These are phyloP conservation scores for Darevskia mixta DNA, from an alignment of 2,797 vertebrate genomes.

Conservation along the genomic window DNA sequence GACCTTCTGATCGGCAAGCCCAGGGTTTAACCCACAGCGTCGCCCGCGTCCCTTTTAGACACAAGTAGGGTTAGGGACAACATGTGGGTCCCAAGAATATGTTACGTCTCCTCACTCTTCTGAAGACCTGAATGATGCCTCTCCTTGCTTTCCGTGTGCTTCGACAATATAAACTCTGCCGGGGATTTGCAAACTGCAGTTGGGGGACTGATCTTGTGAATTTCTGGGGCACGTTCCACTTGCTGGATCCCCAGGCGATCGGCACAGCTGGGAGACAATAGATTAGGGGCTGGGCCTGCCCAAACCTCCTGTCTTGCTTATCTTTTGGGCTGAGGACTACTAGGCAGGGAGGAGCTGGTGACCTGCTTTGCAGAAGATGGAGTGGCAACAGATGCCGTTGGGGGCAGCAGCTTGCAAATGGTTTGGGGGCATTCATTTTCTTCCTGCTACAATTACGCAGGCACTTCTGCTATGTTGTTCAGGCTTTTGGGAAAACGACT, in stretches of 20 bases:
- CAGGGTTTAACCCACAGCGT: no score
- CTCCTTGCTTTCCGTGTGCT: neutral
- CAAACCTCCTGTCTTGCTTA: constrained; percentile 19
- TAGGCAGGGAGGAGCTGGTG: constrained; percentile 2
- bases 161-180: no score
- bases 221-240: neutral
- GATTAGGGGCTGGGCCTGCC: constrained; percentile 37
- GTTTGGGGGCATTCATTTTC: neutral
- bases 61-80: neutral
- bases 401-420: neutral
- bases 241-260: neutral
- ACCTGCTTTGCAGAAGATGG: constrained; percentile 1
- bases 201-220: neutral
- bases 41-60: neutral
- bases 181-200: neutral
- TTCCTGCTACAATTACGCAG: neutral
- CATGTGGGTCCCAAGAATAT: neutral
- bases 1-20: no score
- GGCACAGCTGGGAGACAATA: constrained; percentile 47
- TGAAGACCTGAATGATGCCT: neutral
- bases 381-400: neutral
- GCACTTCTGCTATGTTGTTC: neutral
- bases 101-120: neutral
- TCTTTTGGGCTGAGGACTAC: constrained; percentile 15
- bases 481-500: neutral